A percentile compares a stretch with the other conserved stretches of the same genome.
These are phyloP conservation scores for Trileptium ribeirensis DNA, from an alignment of 2,888 invertebrate genomes.

Conservation along the genomic window DNA sequence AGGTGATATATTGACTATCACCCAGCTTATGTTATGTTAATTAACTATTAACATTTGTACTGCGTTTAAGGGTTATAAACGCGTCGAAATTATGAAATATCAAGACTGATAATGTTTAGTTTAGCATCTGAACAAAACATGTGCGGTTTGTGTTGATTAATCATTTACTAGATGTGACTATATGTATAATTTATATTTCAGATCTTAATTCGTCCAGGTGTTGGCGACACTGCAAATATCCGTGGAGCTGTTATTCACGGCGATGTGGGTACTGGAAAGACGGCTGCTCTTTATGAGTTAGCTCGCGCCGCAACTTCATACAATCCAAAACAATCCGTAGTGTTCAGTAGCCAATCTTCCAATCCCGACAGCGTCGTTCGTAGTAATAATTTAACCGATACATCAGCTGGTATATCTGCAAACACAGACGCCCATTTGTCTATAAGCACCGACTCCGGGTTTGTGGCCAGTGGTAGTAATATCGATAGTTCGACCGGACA, in stretches of 20 bases:
- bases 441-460: not conserved
- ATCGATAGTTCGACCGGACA: not conserved
- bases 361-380: not conserved
- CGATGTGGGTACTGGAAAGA: constrained; percentile 84
- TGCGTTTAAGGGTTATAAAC: no score
- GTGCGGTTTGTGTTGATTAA: no score
- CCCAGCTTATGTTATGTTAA: no score
- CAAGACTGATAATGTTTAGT: no score
- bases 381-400: no score
- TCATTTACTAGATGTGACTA: not conserved
- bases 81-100: no score
- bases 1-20: no score
- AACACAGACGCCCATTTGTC: not conserved
- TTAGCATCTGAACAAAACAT: no score
- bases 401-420: not conserved
- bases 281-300: constrained; percentile 80
- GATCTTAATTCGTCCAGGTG: not conserved
- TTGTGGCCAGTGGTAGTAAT: not conserved
- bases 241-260: constrained; percentile 77
- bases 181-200: not conserved
- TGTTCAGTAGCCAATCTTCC: no score
- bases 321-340: not conserved
- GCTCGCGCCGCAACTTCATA: constrained; percentile 55
- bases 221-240: not conserved
- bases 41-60: no score